Percentiles rank a stretch among this genome's conserved stretches.
Conservation (phyloP, 2,888 invertebrate genomes). For the Cryptocephalus moraei region DNA sequence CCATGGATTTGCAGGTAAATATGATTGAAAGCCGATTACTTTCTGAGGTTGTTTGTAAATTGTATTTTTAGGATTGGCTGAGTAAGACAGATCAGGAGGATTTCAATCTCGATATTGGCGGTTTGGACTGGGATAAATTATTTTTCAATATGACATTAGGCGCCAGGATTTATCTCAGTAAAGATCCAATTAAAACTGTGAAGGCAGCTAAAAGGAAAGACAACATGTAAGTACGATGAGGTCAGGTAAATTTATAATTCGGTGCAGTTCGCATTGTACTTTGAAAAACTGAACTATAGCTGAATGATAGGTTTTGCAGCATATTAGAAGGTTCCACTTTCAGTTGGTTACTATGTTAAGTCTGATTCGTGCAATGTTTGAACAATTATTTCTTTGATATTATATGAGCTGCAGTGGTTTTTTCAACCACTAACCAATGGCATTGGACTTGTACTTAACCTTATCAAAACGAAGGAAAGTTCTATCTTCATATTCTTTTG, state of each 20-base stretch:
- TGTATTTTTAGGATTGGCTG: slow-evolving; percentile 39
- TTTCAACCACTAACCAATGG: too few species aligned
- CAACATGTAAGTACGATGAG: slow-evolving; percentile 47
- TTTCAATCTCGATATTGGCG: slow-evolving; percentile 62
- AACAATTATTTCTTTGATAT: too few species aligned
- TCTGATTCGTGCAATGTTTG: too few species aligned
- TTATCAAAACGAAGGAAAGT: too few species aligned
- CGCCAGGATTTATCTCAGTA: slow-evolving; percentile 70
- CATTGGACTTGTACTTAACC: too few species aligned
- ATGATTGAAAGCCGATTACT: background rate
- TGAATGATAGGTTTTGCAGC: too few species aligned
- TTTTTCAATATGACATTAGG: slow-evolving; percentile 69
- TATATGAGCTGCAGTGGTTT: too few species aligned
- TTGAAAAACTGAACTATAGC: too few species aligned
- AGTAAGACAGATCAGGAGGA: slow-evolving; percentile 48
- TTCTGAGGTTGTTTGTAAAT: background rate
- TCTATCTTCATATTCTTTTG: too few species aligned
- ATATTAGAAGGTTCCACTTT: too few species aligned
- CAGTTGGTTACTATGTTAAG: too few species aligned
- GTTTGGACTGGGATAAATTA: slow-evolving; percentile 68
- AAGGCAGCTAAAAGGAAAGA: slow-evolving; percentile 63
- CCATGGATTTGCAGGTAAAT: slow-evolving; percentile 45
- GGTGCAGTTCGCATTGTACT: too few species aligned
- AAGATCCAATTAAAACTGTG: slow-evolving; percentile 64
- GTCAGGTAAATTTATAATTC: background rate